Evolutionary conservation across 2,113 vertebrate species (phyloP), one percentile per base, ranked within the genome.

Genomic region (Rostratula benghalensis): DNA sequence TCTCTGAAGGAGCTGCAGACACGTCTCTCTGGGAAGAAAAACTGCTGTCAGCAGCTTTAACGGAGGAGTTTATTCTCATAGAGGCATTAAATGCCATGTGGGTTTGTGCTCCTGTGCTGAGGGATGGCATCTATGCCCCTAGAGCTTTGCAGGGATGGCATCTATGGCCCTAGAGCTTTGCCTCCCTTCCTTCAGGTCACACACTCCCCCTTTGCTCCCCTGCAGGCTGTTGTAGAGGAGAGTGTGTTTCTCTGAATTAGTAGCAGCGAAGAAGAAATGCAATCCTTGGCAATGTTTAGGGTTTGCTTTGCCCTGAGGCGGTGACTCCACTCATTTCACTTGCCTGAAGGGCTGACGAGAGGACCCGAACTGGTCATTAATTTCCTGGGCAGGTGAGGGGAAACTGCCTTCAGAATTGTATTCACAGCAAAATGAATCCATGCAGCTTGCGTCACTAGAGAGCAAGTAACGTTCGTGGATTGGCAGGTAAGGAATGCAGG

Each of bases 51-150:
- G 60, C 88, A 84, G 86, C 86, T 89, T 65, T 12, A 60, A 30
- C 30, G 11, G 64, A 69, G 68, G 79, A 89, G 35, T 73, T 92
- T 24, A 5, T 95, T 87, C 87, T 92, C 3, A 0, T 43, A 8
- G 41, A 69, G 43, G 46, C 79, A 86, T 76, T 96, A 80, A 95
- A 92, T 95, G 59, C 83, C 54, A 24, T 41, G 53, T 85, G 93
- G 77, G 60, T 89, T 91, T 89, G 69, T 94, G 76, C 89, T 86
- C 18, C 83, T 43, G 64, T 23, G 61, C 86, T 73, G 50, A 54
- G 35, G 71, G 54, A 57, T 71, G 75, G 45, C 67, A 46, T 59
- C 70, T 30, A 2, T 63, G 53, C 74, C 91, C 64, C 69, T 0
- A 33, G 80, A 96, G 93, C 80, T 96, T 83, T 77, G 54, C 43